Base-by-base conservation (phyloP, 2,888 invertebrate species). In the Julus scanicus region DNA sequence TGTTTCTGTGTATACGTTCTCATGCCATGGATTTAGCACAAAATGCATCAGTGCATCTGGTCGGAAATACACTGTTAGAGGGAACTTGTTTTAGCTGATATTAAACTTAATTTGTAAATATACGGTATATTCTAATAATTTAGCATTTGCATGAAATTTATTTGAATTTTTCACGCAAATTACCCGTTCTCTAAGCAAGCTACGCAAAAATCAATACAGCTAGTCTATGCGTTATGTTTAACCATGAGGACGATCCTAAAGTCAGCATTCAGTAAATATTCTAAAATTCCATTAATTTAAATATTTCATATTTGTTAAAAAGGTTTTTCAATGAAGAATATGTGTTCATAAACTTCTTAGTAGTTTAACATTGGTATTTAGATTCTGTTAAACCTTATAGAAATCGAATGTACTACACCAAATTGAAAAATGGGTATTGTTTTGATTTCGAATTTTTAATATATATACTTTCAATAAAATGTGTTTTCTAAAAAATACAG, bases 81-180 rank as follows among this genome's bases (percentile, higher is more conserved):
- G 15, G 53, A 15, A 53, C 11, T 13, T 37, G 80, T 20, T 80
- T 80, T 80, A 29, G 37, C 37, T 2, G 37, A 29, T 29, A 80
- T 80, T 80, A 80, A 29, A 80, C 37, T 29, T 80, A 80, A 80
- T 37, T 80, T 80, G 80, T 9, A 80, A 80, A 11, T 80, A 11
- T 37, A 80, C 80, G 9, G 80, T 37, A 1, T 1, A 37, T 80
- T 37, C 80, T 13, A 37, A 20, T 80, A 37, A 80, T 20, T 80
- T 29, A 29, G 71, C 29, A 71, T 71, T 71, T 71, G 71, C 71
- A 71, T 71, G 71, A 29, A 71, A 71, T 20, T 71, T 71, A 29
- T 71, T 71, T 29, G 71, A 2, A 29, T 4, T 29, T 71, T 29
- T 71, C 29, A 20, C 20, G 29, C 71, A 29, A 20, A 71, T 29